Conservation (phyloP, 1,140 invertebrate genomes). For the Rhysida immarginata region DNA sequence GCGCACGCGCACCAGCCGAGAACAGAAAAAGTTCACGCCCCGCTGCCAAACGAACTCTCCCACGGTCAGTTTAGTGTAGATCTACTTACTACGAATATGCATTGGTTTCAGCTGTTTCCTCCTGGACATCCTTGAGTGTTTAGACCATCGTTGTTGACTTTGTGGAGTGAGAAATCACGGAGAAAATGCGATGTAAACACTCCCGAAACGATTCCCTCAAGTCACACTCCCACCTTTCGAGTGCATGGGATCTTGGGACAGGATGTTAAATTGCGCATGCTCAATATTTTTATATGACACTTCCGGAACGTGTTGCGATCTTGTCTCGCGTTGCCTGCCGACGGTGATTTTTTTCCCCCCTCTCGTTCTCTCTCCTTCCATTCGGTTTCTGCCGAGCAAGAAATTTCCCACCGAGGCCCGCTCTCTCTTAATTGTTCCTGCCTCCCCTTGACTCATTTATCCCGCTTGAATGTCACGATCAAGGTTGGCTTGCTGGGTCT, state of each 20-base stretch:
- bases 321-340: too few species aligned
- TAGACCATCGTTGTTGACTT: not conserved
- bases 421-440: too few species aligned
- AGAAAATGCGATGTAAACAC: not conserved
- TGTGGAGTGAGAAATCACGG: not conserved
- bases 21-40: conserved; percentile 4
- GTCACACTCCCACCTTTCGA: conserved; percentile 2
- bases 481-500: too few species aligned
- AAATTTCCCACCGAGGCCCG: too few species aligned
- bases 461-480: too few species aligned
- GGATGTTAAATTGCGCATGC: not conserved
- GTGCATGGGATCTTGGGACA: conserved; percentile 4
- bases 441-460: too few species aligned
- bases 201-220: not conserved
- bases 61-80: not conserved
- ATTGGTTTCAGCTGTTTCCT: conserved; percentile 1
- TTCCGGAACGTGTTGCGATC: not conserved
- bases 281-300: not conserved
- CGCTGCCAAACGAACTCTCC: conserved; percentile 1
- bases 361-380: too few species aligned
- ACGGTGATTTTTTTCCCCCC: too few species aligned
- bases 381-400: too few species aligned
- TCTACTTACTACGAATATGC: not conserved
- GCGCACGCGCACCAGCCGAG: not conserved
- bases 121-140: not conserved